Evolutionary conservation across 2,888 invertebrate genomes (phyloP).

Genomic region (Scaptomyza tumidula): DNA sequence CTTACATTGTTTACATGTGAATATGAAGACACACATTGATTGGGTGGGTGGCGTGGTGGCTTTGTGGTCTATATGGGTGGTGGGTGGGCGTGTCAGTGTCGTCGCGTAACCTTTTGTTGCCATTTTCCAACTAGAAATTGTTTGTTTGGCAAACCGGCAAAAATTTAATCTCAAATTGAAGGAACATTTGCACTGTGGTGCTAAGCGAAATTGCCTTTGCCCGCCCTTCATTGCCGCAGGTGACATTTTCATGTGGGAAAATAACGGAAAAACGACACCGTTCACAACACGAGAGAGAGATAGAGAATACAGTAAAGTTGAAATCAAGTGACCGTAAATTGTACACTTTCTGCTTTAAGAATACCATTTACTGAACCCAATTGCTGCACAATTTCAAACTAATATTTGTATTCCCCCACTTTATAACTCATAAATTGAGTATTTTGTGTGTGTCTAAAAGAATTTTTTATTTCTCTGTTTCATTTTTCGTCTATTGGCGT

Average conservation of each 20-base stretch:
- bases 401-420: slow-evolving; percentile 52
- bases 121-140: slow-evolving; percentile 65
- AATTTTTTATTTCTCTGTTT: slow-evolving; percentile 21
- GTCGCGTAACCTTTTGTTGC: slow-evolving; percentile 54
- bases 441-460: slow-evolving; percentile 29
- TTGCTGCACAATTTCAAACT: slow-evolving; percentile 26
- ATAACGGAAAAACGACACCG: slow-evolving; percentile 8
- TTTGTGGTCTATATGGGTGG: neutral
- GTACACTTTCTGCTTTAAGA: slow-evolving; percentile 14
- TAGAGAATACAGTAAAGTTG: neutral
- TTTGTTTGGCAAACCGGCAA: slow-evolving; percentile 65
- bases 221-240: slow-evolving; percentile 40
- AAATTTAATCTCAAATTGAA: slow-evolving; percentile 62
- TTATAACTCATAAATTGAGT: slow-evolving; percentile 54
- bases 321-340: slow-evolving; percentile 52
- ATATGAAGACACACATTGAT: slow-evolving; percentile 43
- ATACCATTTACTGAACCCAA: slow-evolving; percentile 23
- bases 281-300: neutral
- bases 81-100: slow-evolving; percentile 10
- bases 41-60: slow-evolving; percentile 5
- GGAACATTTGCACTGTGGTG: slow-evolving; percentile 43
- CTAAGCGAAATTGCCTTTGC: slow-evolving; percentile 51
- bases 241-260: slow-evolving; percentile 53
- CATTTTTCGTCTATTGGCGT: slow-evolving; percentile 1
- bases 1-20: slow-evolving; percentile 35